Percentiles rank a stretch among this genome's conserved stretches.
phyloP scores from a whole-genome alignment of 2,888 invertebrate genomes.

The Aphodius granarius region DNA sequence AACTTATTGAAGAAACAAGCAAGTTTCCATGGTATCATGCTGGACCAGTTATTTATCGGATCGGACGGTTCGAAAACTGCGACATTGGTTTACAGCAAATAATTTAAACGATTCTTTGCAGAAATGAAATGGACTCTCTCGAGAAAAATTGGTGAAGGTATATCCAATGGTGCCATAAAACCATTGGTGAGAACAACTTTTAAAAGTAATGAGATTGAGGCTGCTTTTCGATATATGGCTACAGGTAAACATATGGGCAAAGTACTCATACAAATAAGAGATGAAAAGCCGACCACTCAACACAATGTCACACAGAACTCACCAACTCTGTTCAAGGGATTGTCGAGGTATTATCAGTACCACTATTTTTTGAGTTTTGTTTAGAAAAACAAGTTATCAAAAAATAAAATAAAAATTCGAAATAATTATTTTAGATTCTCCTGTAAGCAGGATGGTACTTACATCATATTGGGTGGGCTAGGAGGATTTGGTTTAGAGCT shows the following conservation, averaged over 20 bases:
- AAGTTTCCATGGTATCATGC: constrained; percentile 72
- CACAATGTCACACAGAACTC: too few species aligned
- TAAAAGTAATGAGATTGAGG: constrained; percentile 65
- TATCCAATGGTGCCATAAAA: constrained; percentile 69
- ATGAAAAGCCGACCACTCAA: constrained; percentile 33
- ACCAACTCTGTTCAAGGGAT: constrained; percentile 15
- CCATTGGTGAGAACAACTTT: constrained; percentile 71
- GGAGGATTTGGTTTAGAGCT: constrained; percentile 92
- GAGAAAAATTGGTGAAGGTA: constrained; percentile 35
- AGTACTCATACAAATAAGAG: constrained; percentile 53
- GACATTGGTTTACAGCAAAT: neutral
- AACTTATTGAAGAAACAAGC: constrained; percentile 53
- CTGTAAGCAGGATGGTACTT: constrained; percentile 32
- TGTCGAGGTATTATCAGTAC: constrained; percentile 49
- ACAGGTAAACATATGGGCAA: constrained; percentile 83
- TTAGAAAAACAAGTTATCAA: neutral
- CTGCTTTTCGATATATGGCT: constrained; percentile 69
- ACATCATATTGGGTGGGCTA: constrained; percentile 76
- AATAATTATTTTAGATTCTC: constrained; percentile 16
- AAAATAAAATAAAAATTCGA: neutral
- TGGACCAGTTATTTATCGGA: constrained; percentile 56
- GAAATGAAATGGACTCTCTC: neutral
- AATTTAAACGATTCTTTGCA: neutral
- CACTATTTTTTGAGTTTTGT: too few species aligned
- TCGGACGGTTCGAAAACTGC: neutral